Percentiles rank a stretch among this genome's conserved stretches.
phyloP scores from a whole-genome alignment of 2,113 vertebrate genomes.

The Engraulis encrasicolus region DNA sequence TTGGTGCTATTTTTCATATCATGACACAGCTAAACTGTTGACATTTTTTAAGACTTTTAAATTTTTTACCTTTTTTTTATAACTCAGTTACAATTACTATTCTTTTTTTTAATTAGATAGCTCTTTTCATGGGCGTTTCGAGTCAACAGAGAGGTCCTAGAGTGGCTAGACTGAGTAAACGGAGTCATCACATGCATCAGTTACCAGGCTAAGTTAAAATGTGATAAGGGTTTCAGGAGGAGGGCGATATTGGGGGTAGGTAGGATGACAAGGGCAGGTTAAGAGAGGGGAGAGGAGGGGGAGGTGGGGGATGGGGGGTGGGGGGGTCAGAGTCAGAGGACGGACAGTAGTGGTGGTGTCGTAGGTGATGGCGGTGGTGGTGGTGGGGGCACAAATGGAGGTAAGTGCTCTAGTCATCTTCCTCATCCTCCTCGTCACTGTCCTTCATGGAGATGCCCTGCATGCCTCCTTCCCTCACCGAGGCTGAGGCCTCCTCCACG shows the following conservation, averaged over 20 bases:
- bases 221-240: slow-evolving; percentile 41
- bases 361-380: slow-evolving; percentile 26
- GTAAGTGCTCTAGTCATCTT: slow-evolving; percentile 68
- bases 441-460: slow-evolving; percentile 99
- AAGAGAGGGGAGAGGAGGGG: slow-evolving; percentile 8
- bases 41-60: slow-evolving; percentile 69
- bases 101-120: slow-evolving; percentile 85
- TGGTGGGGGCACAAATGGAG: slow-evolving; percentile 35
- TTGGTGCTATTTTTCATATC: slow-evolving; percentile 86
- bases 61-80: slow-evolving; percentile 64
- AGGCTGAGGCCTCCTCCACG: slow-evolving; percentile 92
- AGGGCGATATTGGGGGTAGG: slow-evolving; percentile 24
- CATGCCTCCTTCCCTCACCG: slow-evolving; percentile 94
- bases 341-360: slow-evolving; percentile 10
- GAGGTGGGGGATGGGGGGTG: slow-evolving; percentile 34
- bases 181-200: slow-evolving; percentile 98
- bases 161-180: slow-evolving; percentile 92
- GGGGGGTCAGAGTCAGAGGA: slow-evolving; percentile 3
- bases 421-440: slow-evolving; percentile 98
- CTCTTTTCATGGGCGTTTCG: slow-evolving; percentile 90
- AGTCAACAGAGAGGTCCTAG: slow-evolving; percentile 95
- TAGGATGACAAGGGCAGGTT: too few species aligned
- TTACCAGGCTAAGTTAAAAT: slow-evolving; percentile 86
- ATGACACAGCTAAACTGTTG: slow-evolving; percentile 94
- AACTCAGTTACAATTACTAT: slow-evolving; percentile 74